phyloP scores from a whole-genome alignment of 2,113 vertebrate species.

The Morone chrysops region DNA sequence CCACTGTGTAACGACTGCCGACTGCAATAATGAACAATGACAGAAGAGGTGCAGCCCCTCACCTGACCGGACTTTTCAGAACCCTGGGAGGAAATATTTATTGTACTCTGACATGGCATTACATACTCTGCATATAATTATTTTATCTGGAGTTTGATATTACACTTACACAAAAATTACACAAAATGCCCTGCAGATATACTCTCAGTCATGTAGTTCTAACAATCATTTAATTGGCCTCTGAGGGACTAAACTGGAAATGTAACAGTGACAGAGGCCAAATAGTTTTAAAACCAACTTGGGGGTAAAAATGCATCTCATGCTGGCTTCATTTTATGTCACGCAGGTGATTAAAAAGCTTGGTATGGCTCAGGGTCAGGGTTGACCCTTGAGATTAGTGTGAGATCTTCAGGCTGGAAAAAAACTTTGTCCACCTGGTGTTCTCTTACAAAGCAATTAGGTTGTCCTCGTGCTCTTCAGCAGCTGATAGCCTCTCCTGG shows the following conservation, averaged over 20 bases:
- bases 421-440: conserved; percentile 7
- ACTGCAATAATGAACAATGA: conserved; percentile 14
- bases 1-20: background rate
- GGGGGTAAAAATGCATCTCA: background rate
- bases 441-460: conserved; percentile 40
- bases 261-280: conserved; percentile 58
- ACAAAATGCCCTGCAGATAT: conserved; percentile 18
- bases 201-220: conserved; percentile 22
- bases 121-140: conserved; percentile 9
- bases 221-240: conserved; percentile 71
- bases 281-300: conserved; percentile 44
- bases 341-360: conserved; percentile 41
- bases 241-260: conserved; percentile 56
- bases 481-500: conserved; percentile 5
- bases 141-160: conserved; percentile 17
- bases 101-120: background rate
- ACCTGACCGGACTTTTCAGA: conserved; percentile 16
- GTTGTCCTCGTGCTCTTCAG: conserved; percentile 13
- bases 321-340: conserved; percentile 17
- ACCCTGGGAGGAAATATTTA: conserved; percentile 7
- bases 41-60: background rate
- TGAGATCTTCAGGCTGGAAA: background rate
- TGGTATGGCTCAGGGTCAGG: background rate
- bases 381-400: conserved; percentile 20
- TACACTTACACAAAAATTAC: too few species aligned